phyloP scores from a whole-genome alignment of 2,797 vertebrate genomes.

The Sebastolobus alascanus region DNA sequence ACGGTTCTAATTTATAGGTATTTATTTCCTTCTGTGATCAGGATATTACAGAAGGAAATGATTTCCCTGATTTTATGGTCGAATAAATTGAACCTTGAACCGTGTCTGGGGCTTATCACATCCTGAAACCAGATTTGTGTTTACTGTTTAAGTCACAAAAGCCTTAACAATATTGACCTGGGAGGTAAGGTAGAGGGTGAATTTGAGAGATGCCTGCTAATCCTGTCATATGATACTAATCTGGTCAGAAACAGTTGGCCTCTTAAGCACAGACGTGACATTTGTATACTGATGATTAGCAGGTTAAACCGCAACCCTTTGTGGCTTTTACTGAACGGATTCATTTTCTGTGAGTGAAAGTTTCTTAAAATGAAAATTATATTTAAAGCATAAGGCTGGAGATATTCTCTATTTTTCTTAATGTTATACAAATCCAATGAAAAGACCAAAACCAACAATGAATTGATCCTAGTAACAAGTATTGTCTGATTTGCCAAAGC shows the following conservation, averaged over 20 bases:
- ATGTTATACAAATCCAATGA: neutral
- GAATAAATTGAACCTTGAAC: slow-evolving; percentile 9
- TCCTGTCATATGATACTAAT: slow-evolving; percentile 76
- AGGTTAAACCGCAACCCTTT: slow-evolving; percentile 22
- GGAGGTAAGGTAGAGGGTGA: slow-evolving; percentile 22
- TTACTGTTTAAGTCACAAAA: slow-evolving; percentile 48
- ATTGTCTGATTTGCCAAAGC: no score
- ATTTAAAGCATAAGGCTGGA: neutral
- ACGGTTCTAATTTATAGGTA: neutral
- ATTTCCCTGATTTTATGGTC: slow-evolving; percentile 11
- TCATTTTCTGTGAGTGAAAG: slow-evolving; percentile 7
- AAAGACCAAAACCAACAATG: slow-evolving; percentile 4
- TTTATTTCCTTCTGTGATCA: neutral
- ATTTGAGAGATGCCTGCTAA: slow-evolving; percentile 58
- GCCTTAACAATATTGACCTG: slow-evolving; percentile 56
- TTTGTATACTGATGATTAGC: slow-evolving; percentile 43
- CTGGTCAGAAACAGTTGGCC: slow-evolving; percentile 64
- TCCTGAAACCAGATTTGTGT: slow-evolving; percentile 46
- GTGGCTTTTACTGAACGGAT: slow-evolving; percentile 7
- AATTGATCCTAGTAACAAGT: neutral
- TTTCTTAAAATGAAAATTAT: slow-evolving; percentile 4
- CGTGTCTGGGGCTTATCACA: slow-evolving; percentile 1
- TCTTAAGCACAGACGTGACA: slow-evolving; percentile 50
- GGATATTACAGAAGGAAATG: neutral
- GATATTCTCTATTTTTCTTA: neutral